Evolutionary conservation across 2,888 invertebrate genomes (phyloP), one percentile per base, ranked within the genome.

Genomic region (Toxonevra muliebris): DNA sequence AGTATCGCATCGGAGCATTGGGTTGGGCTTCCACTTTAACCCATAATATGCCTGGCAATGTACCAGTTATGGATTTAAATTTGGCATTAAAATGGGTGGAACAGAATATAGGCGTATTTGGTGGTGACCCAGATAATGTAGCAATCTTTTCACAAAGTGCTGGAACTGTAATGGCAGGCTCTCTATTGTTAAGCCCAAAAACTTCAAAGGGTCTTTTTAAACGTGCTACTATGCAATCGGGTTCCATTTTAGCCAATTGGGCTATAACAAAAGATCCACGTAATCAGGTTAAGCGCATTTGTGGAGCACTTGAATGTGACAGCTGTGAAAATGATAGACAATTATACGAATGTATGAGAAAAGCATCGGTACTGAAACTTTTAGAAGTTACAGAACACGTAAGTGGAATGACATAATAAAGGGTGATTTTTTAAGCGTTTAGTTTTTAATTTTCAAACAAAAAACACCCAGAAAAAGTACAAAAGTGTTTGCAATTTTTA

Each of bases 71-170:
- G 30, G 89, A 89, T 77, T 82, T 87, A 57, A 73, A 87, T 1
- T 68, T 86, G 55, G 88, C 87, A 0, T 74, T 89, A 20, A 74
- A 86, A 57, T 89, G 89, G 89, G 86, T 88, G 7, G 84, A 86
- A 60, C 77, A 83, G 30, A 80, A 88, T 73, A 87, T 88, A 15
- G 71, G 74, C 10, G 64, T 75, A 12, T 89, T 89, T 71, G 87
- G 88, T 15, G 89, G 89, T 3, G 85, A 88, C 78, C 83, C 86
- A 11, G 69, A 75, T 0, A 76, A 78, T 52, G 86, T 89, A 1
- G 88, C 88, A 1, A 80, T 88, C 50, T 85, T 87, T 69, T 88
- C 88, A 1, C 87, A 89, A 75, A 88, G 88, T 70, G 87, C 88
- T 1, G 88, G 88, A 9, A 85, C 85, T 0, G 84, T 80, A 4